These are phyloP conservation scores for Phrynocephalus guinanensis DNA, from an alignment of 2,797 vertebrate species.

Conservation along the genomic window DNA sequence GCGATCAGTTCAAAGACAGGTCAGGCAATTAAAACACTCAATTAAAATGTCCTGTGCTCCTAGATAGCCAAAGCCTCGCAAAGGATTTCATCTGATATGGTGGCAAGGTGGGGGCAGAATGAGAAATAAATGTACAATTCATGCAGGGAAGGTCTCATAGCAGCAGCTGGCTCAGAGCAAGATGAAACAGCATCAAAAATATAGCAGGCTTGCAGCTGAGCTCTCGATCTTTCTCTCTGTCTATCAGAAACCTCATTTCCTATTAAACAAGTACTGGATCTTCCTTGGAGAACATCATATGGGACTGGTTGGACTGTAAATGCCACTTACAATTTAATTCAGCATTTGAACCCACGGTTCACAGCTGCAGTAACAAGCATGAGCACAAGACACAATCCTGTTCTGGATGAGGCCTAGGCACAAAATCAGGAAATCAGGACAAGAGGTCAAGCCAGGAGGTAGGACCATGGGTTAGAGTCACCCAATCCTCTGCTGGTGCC, in stretches of 20 bases:
- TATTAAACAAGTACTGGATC: background rate
- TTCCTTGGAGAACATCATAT: background rate
- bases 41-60: background rate
- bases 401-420: background rate
- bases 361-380: background rate
- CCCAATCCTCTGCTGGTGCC: too few species aligned
- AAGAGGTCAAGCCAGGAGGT: background rate
- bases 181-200: background rate
- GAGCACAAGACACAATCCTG: background rate
- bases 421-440: background rate
- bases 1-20: conserved; percentile 32
- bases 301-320: background rate
- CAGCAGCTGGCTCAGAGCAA: background rate
- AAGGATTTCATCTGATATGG: background rate
- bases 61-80: background rate
- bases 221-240: background rate
- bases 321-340: background rate
- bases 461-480: background rate
- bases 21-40: conserved; percentile 25
- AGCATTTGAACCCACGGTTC: background rate
- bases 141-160: background rate
- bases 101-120: background rate
- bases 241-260: background rate
- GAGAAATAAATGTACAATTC: conserved; percentile 5
- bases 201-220: background rate